phyloP scores from a whole-genome alignment of 2,113 vertebrate genomes.

The Galeopterus variegatus region DNA sequence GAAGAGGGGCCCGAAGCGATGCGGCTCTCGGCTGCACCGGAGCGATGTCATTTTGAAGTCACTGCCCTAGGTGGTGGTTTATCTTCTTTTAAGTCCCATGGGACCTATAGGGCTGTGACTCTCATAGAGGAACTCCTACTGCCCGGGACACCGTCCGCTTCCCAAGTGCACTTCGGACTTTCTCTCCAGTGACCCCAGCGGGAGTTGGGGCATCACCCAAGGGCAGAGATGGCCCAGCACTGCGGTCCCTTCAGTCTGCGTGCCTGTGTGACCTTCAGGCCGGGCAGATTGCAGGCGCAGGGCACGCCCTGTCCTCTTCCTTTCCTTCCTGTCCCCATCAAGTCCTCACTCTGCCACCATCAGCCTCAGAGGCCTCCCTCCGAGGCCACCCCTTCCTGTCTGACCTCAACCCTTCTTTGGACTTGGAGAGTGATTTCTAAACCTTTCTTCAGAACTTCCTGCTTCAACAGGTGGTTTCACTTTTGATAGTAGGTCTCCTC shows the following conservation, averaged over 20 bases:
- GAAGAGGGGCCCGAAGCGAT: no score
- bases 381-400: no score
- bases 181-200: neutral
- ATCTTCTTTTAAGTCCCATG: neutral
- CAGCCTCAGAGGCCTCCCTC: neutral
- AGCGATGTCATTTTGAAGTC: neutral
- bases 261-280: neutral
- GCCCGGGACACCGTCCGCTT: neutral
- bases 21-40: neutral
- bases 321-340: neutral
- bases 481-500: no score
- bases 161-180: neutral
- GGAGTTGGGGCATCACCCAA: rapidly evolving
- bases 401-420: neutral
- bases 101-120: rapidly evolving
- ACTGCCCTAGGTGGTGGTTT: neutral
- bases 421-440: neutral
- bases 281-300: rapidly evolving
- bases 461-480: neutral
- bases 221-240: rapidly evolving
- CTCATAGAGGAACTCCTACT: neutral
- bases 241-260: rapidly evolving
- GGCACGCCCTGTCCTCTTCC: neutral
- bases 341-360: neutral
- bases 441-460: neutral